phyloP scores from a whole-genome alignment of 2,888 invertebrate species.

The Melieria picta region DNA sequence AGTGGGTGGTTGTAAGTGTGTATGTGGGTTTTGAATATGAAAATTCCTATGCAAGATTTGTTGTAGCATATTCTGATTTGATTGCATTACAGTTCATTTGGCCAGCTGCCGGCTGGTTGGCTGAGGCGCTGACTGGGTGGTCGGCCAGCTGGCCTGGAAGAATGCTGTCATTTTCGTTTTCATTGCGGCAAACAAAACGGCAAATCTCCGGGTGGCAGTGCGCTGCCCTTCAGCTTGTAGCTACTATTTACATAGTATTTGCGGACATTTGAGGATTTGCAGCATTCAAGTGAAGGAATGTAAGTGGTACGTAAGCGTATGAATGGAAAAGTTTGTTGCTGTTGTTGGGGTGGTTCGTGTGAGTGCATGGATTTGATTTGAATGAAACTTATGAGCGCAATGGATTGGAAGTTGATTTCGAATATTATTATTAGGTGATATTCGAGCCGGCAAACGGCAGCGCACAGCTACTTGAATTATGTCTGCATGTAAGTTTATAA shows the following conservation, averaged over 20 bases:
- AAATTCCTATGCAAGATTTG: no score
- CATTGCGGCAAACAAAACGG: no score
- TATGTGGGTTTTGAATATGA: slow-evolving; percentile 1
- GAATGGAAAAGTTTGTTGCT: background rate
- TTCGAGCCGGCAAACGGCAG: background rate
- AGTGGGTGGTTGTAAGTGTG: background rate
- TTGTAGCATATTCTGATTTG: slow-evolving; percentile 14
- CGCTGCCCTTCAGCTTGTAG: no score
- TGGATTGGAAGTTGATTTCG: slow-evolving; percentile 31
- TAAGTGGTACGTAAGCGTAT: background rate
- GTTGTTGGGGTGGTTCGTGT: background rate
- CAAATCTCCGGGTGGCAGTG: no score
- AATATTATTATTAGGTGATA: slow-evolving; percentile 22
- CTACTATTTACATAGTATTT: no score
- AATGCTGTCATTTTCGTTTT: no score
- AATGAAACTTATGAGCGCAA: slow-evolving; percentile 36
- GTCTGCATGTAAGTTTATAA: no score
- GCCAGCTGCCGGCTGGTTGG: background rate
- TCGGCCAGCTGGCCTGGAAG: no score
- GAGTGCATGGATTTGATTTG: background rate
- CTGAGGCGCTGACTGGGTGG: no score
- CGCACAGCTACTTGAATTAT: no score
- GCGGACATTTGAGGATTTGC: no score
- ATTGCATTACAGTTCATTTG: slow-evolving; percentile 41
- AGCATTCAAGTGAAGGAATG: background rate